phyloP scores from a whole-genome alignment of 2,888 invertebrate species.

The Hirtodrosophila confusa region DNA sequence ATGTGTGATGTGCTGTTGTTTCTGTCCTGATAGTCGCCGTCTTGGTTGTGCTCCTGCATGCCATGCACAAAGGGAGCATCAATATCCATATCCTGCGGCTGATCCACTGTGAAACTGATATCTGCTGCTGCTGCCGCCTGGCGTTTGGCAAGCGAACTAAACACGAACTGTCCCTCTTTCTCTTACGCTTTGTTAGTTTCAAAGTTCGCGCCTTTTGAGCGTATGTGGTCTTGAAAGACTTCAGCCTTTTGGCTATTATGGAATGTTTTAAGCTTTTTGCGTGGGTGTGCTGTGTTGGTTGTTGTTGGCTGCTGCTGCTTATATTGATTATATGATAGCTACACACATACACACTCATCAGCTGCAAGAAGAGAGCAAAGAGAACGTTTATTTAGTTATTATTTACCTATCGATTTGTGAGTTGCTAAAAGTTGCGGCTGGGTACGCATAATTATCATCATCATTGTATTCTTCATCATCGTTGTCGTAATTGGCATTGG shows the following conservation, averaged over 20 bases:
- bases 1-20: slow-evolving; percentile 62
- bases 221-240: slow-evolving; percentile 26
- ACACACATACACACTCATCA: slow-evolving; percentile 42
- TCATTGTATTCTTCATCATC: slow-evolving; percentile 30
- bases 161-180: slow-evolving; percentile 1
- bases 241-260: slow-evolving; percentile 43
- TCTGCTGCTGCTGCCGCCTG: slow-evolving; percentile 18
- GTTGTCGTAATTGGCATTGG: slow-evolving; percentile 23
- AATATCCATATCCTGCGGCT: slow-evolving; percentile 83
- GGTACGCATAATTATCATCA: slow-evolving; percentile 31
- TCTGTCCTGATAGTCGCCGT: slow-evolving; percentile 17
- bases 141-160: slow-evolving; percentile 17
- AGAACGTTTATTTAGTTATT: slow-evolving; percentile 54
- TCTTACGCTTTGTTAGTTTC: slow-evolving; percentile 15
- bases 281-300: slow-evolving; percentile 54
- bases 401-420: slow-evolving; percentile 74
- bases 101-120: slow-evolving; percentile 64
- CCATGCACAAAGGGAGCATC: slow-evolving; percentile 81
- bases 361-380: slow-evolving; percentile 70
- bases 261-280: slow-evolving; percentile 67
- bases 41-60: slow-evolving; percentile 74
- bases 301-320: slow-evolving; percentile 39
- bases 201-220: slow-evolving; percentile 41
- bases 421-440: slow-evolving; percentile 39
- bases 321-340: slow-evolving; percentile 44